These are phyloP conservation scores for Corvus cornix DNA, from an alignment of 2,113 vertebrate species.

Conservation along the genomic window DNA sequence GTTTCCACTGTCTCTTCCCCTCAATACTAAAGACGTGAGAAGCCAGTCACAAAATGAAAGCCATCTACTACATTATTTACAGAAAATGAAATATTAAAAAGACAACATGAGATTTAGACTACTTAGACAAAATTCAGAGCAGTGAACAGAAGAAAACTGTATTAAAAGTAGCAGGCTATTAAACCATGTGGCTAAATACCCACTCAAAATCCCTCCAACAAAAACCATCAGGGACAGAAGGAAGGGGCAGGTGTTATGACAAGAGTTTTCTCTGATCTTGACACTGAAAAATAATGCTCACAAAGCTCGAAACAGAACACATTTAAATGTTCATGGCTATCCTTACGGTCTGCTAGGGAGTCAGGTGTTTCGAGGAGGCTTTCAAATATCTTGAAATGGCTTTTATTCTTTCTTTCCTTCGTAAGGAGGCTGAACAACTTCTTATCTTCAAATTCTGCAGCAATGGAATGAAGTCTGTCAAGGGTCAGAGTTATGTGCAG, in stretches of 20 bases:
- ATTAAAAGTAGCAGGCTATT: neutral
- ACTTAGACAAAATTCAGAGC: constrained; percentile 17
- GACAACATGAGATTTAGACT: neutral
- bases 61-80: constrained; percentile 55
- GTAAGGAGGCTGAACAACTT: neutral
- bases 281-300: neutral
- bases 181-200: neutral
- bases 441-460: constrained; percentile 15
- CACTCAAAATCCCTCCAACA: neutral
- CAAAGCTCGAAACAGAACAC: neutral
- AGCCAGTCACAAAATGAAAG: constrained; percentile 37
- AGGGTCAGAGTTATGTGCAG: neutral
- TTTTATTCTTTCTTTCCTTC: neutral
- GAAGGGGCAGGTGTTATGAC: neutral
- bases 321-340: neutral
- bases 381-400: constrained; percentile 29
- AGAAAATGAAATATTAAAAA: constrained; percentile 47
- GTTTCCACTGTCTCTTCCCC: neutral
- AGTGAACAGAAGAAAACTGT: neutral
- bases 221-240: neutral
- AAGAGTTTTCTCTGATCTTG: neutral
- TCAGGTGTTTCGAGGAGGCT: neutral
- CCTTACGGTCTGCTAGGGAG: neutral
- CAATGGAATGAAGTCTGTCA: constrained; percentile 18
- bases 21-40: neutral